A percentile compares a stretch with the other conserved stretches of the same genome.
phyloP scores from a whole-genome alignment of 2,888 invertebrate genomes.

The Seira sanloemensis region DNA sequence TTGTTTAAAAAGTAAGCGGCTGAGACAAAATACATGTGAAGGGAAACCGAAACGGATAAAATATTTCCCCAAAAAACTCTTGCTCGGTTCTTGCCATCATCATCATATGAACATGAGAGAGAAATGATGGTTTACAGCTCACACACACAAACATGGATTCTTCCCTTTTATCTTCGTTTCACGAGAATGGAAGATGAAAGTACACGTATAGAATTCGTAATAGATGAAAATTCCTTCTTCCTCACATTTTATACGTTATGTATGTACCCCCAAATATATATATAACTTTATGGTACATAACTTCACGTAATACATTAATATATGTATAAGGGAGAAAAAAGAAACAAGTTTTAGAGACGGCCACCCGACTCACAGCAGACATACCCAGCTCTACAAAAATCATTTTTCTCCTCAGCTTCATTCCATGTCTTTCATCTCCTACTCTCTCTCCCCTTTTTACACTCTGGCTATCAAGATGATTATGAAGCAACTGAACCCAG shows the following conservation, averaged over 20 bases:
- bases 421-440: neutral
- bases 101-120: neutral
- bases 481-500: constrained; percentile 30
- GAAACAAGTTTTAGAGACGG: constrained; percentile 39
- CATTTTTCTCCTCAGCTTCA: constrained; percentile 19
- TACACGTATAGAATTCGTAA: constrained; percentile 42
- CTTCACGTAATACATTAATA: too few species aligned
- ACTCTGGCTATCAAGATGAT: neutral
- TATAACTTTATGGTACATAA: too few species aligned
- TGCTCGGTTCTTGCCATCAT: neutral
- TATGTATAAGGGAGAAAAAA: too few species aligned
- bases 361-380: constrained; percentile 25
- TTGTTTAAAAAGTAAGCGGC: too few species aligned
- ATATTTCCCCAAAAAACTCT: too few species aligned
- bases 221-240: constrained; percentile 5
- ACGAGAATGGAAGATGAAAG: constrained; percentile 15
- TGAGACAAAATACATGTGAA: too few species aligned
- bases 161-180: constrained; percentile 1
- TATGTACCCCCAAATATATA: constrained; percentile 19
- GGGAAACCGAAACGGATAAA: too few species aligned
- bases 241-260: neutral
- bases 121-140: neutral
- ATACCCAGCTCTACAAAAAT: constrained; percentile 11
- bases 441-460: neutral
- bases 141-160: constrained; percentile 13